Percentiles rank a stretch among this genome's conserved stretches.
Evolutionary conservation across 2,113 vertebrate species (phyloP).

Genomic region (Bubo bubo): DNA sequence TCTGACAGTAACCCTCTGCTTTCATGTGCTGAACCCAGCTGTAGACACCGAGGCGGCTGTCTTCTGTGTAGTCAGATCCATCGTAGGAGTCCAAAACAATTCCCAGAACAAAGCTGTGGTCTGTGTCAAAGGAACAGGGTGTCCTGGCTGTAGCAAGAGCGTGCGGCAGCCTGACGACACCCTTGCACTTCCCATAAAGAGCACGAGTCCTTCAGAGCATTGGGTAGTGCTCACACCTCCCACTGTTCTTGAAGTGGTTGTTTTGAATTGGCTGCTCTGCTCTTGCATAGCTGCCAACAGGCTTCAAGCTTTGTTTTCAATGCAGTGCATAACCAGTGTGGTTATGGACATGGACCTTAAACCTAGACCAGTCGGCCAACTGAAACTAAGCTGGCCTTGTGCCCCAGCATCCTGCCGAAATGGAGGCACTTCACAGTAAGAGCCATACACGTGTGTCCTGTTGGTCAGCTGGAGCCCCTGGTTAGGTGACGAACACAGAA

Average conservation of each 20-base stretch:
- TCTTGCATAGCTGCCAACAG: not conserved
- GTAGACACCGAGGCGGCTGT: not conserved
- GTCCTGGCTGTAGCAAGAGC: not conserved
- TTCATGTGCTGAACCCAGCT: not conserved
- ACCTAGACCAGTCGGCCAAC: fast-evolving
- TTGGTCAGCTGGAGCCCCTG: not conserved
- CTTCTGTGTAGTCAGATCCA: not conserved
- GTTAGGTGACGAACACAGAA: not conserved
- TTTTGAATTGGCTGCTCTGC: not conserved
- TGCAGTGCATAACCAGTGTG: fast-evolving
- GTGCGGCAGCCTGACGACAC: not conserved
- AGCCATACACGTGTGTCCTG: fast-evolving
- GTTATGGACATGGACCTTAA: fast-evolving
- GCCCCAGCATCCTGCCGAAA: not conserved
- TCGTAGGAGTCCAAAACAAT: not conserved
- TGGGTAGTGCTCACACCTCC: not conserved
- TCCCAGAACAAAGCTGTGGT: constrained; percentile 8
- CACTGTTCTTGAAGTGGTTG: not conserved
- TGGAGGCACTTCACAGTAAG: not conserved
- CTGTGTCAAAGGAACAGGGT: not conserved
- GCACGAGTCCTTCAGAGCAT: fast-evolving
- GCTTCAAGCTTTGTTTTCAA: not conserved
- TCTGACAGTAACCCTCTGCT: not conserved
- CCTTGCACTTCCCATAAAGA: fast-evolving
- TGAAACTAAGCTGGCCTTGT: not conserved